Evolutionary conservation across 2,113 vertebrate genomes (phyloP).

Genomic region (Stercorarius parasiticus): DNA sequence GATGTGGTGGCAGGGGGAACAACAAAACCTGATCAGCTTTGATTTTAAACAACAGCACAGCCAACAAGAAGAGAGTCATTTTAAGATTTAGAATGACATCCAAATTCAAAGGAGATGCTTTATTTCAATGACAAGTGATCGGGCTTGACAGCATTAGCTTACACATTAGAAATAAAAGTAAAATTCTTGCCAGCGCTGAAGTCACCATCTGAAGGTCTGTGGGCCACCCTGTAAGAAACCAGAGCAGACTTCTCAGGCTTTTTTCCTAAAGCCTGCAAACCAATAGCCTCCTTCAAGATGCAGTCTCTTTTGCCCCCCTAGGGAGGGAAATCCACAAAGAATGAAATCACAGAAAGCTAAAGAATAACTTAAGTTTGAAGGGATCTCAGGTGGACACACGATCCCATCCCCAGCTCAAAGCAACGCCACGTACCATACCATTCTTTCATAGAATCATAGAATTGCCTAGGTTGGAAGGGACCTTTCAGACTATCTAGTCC

Average conservation of each 20-base stretch:
- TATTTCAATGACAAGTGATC: not conserved
- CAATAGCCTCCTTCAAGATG: not conserved
- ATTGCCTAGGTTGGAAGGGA: no score
- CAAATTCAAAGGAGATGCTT: not conserved
- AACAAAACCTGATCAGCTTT: not conserved
- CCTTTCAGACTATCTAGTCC: no score
- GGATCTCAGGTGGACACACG: not conserved
- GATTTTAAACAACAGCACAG: not conserved
- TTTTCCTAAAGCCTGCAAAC: not conserved
- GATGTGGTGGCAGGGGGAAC: accelerated
- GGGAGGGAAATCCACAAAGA: not conserved
- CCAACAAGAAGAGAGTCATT: not conserved
- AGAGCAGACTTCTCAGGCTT: not conserved
- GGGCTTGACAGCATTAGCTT: not conserved
- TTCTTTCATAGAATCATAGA: not conserved
- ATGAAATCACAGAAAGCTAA: not conserved
- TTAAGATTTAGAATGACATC: not conserved
- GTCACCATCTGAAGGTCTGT: not conserved
- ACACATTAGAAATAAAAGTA: not conserved
- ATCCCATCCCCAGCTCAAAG: not conserved
- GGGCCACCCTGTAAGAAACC: not conserved
- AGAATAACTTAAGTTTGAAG: not conserved
- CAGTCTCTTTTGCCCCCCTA: not conserved
- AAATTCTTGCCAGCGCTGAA: not conserved
- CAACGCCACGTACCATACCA: not conserved